phyloP scores from a whole-genome alignment of 2,113 vertebrate genomes.

The Trematomus loennbergii region DNA sequence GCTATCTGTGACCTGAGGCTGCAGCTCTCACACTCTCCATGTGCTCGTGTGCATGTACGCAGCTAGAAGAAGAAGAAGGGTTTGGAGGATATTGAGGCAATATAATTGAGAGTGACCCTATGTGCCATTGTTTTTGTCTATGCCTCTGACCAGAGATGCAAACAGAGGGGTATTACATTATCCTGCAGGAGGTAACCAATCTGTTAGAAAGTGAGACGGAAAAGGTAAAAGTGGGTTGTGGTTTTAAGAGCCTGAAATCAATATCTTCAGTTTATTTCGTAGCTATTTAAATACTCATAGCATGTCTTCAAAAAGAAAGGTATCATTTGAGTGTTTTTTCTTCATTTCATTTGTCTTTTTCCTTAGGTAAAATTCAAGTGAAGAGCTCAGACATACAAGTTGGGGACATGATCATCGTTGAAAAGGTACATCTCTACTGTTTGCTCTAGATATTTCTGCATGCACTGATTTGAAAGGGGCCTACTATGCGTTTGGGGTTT shows the following conservation, averaged over 20 bases:
- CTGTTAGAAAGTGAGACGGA: slow-evolving; percentile 44
- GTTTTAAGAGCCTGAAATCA: slow-evolving; percentile 56
- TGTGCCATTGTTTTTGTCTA: slow-evolving; percentile 51
- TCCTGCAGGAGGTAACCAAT: slow-evolving; percentile 59
- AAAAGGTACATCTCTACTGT: slow-evolving; percentile 89
- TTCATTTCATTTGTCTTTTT: neutral
- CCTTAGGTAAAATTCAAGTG: slow-evolving; percentile 94
- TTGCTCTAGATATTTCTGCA: neutral
- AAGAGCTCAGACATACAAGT: slow-evolving; percentile 99
- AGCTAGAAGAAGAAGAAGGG: slow-evolving; percentile 17
- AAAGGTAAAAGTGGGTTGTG: slow-evolving; percentile 28
- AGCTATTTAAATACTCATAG: slow-evolving; percentile 14
- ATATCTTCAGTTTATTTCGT: slow-evolving; percentile 34
- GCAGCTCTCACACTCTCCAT: slow-evolving; percentile 12
- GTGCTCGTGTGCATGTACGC: slow-evolving; percentile 1
- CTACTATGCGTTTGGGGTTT: too few relatives aligned
- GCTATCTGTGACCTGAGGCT: slow-evolving; percentile 56
- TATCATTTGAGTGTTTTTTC: neutral
- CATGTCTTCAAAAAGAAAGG: neutral
- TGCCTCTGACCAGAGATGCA: slow-evolving; percentile 51
- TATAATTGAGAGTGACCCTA: slow-evolving; percentile 58
- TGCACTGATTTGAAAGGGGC: neutral
- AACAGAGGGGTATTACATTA: slow-evolving; percentile 62
- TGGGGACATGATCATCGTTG: slow-evolving; percentile 98
- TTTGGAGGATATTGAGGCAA: slow-evolving; percentile 32